Percentiles rank a stretch among this genome's conserved stretches.
These are phyloP conservation scores for Deilephila elpenor DNA, from an alignment of 2,888 invertebrate genomes.

Conservation along the genomic window DNA sequence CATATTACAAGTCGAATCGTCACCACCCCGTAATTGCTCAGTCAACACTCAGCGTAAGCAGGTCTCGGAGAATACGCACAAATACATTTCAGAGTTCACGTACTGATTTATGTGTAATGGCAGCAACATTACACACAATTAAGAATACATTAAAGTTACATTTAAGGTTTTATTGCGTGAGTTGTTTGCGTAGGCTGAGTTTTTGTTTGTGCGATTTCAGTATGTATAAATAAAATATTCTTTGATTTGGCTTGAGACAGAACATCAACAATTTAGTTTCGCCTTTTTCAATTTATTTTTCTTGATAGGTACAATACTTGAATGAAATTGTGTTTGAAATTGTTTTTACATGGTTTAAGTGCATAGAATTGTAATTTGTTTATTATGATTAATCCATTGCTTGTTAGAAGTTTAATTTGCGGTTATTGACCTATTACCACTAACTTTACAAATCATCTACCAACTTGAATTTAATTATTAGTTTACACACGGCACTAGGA, in stretches of 20 bases:
- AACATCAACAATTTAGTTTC: background rate
- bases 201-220: background rate
- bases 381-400: too few relatives aligned
- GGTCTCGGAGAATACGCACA: background rate
- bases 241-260: background rate
- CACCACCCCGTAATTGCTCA: too few relatives aligned
- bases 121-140: slow-evolving; percentile 1
- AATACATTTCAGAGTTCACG: background rate
- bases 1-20: too few relatives aligned
- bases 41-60: background rate
- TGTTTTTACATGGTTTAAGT: too few relatives aligned
- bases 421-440: too few relatives aligned
- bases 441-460: too few relatives aligned
- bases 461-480: too few relatives aligned
- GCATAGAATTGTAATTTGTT: too few relatives aligned
- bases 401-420: too few relatives aligned
- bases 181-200: background rate
- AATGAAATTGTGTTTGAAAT: too few relatives aligned
- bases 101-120: background rate
- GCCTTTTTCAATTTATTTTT: background rate
- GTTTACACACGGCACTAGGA: too few relatives aligned
- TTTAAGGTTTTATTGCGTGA: slow-evolving; percentile 6
- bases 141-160: slow-evolving; percentile 3
- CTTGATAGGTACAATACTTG: background rate
- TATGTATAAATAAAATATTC: background rate